Base-by-base conservation (phyloP, 1,140 invertebrate genomes). In the Portunus trituberculatus region DNA sequence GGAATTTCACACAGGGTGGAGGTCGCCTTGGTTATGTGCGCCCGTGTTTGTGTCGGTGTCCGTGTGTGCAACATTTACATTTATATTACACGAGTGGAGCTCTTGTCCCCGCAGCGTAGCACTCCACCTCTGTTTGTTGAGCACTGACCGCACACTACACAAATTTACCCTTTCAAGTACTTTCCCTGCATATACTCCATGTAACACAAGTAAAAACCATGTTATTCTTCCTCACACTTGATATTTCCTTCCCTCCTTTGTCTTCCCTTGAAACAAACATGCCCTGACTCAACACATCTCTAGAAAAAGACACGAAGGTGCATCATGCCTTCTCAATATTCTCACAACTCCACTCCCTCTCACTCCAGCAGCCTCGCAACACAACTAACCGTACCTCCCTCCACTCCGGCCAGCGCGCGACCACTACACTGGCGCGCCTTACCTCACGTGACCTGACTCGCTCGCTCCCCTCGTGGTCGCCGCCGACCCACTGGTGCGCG, bases 331-430 rank as follows among this genome's bases (percentile, higher is more conserved):
- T 59, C 52, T n/a, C 67, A 76, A 8, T 3, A 0, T 10, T 59
- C 52, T n/a, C 67, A 76, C 67, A n/a, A 0, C 67, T 20, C 6
- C 67, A n/a, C 67, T n/a, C 67, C 6, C 67, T 20, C 67, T 7
- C 67, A 59, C 67, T n/a, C 67, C 12, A 12, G 20, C 67, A n/a
- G 67, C 67, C 67, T 14, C 52, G 52, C 67, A 76, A 76, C 67
- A 76, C 67, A 31, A 92, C 82, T 84, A 93, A 39, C 32, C 12
- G 32, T 28, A 16, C 92, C 82, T 93, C 83, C 92, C 83, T 45
- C 92, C 92, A 93, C 92, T 59, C 29, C 92, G 83, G 92, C 92
- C 92, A 93, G 45, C 82, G 46, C 92, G 92, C 92, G 92, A 93
- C 46, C 92, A 93, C 92, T 93, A 59, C 52, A 14, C 10, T 20